Evolutionary conservation across 2,113 vertebrate genomes (phyloP), one percentile per base, ranked within the genome.

Genomic region (Oryzias javanicus): DNA sequence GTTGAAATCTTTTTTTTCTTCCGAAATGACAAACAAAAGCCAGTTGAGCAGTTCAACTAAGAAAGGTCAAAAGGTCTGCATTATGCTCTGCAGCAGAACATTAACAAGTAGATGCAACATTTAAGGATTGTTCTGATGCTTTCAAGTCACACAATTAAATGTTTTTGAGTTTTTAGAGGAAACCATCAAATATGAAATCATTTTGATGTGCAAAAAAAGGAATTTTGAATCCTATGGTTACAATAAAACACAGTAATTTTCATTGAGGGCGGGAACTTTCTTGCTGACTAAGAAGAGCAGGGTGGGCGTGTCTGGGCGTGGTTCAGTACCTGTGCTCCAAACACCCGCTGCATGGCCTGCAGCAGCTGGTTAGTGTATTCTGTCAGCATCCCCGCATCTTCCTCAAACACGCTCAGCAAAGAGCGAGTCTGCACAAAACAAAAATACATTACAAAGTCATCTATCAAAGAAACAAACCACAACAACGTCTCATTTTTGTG

Each of bases 311-410:
- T 44, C 8, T 48, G 40, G 54, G 55, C 64, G 55, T 22, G 49
- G 55, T 52, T 59, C 40, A 25, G n/a, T 94, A 99, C 97, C 95
- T 99, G 97, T 16, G 97, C 97, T 60, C 96, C 96, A 16, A 94
- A 98, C 70, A 99, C 95, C 0, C 97, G 90, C 76, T 99, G 97
- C 96, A 98, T 94, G 0, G 96, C 93, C 74, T 98, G 97, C 25
- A 98, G 94, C 81, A 99, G 91, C 88, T 98, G 92, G 88, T 98
- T 98, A 76, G 96, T 97, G 62, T 98, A 98, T n/a, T 96, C 94
- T 0, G 96, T 98, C 29, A 99, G 95, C 1, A 94, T 98, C 55
- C 92, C 94, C 0, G 95, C 93, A 95, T 99, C 97, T 79, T 99
- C 97, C 72, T 99, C 97, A 89, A 99, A 99, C 3, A 99, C 97